Evolutionary conservation across 53 echinoderm and acorn worm species (phyloP), one percentile per base, ranked within the genome.

Genomic region (Holothuria scabra): DNA sequence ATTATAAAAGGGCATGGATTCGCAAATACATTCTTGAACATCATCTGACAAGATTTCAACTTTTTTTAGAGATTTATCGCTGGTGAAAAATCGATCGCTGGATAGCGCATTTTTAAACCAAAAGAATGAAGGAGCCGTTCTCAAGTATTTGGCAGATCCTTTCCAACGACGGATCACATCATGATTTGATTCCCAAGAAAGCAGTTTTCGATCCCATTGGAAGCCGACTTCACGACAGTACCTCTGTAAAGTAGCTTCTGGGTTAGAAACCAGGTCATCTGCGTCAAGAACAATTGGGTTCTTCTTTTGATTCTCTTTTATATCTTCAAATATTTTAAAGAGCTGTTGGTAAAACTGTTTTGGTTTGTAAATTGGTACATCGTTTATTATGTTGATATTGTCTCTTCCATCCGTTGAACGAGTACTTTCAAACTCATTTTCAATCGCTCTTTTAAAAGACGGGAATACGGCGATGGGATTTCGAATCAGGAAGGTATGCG

Each of bases 131-230:
- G 25, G 8, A 5, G 67, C 67, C 19, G 67, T 67, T 35, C 20
- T 24, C 67, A 67, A 3, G 16, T 67, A 67, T 4, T 7, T 32
- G 23, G 30, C 20, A 20, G 67, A 67, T 30, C 67, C 34, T 7
- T 67, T 30, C 67, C 67, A 67, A 14, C 12, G 29, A 28, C 31
- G 14, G 32, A 25, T 67, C 8, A 67, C 30, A 32, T 67, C 16
- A 20, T 30, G 67, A 22, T 33, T 67, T 32, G 67, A 19, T 4
- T 67, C 67, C 67, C 67, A 67, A n/a, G 67, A 67, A 11, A 67
- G 67, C 67, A 67, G 34, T 0, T 7, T 67, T 21, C 34, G 30
- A 35, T 67, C 30, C 67, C 67, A 67, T 35, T 30, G 67, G 14
- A 67, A 67, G 20, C 67, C 67, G 8, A 67, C 30, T 11, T 25